Percentiles rank a stretch among this genome's conserved stretches.
Conservation (phyloP, 2,797 vertebrate genomes). For the Manis pentadactyla region DNA sequence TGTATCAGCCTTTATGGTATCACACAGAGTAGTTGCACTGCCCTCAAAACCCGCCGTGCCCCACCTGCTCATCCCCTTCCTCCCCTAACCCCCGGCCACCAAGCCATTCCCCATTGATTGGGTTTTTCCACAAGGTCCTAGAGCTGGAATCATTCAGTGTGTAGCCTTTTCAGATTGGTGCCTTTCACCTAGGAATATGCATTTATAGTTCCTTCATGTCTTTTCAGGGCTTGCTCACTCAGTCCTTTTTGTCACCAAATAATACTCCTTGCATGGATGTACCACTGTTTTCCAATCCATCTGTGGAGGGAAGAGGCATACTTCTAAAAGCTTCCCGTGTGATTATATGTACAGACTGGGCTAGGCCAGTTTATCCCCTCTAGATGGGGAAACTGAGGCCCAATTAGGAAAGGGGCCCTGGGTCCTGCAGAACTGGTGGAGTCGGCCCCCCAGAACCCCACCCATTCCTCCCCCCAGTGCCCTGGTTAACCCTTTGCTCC, state of each 20-base stretch:
- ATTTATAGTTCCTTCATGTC: background rate
- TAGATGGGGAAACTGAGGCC: background rate
- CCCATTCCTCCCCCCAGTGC: fast-evolving
- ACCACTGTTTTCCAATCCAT: background rate
- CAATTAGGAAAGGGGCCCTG: background rate
- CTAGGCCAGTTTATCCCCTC: background rate
- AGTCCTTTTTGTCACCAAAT: background rate
- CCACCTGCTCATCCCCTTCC: background rate
- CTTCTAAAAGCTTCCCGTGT: background rate
- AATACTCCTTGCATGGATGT: background rate
- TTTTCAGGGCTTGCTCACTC: background rate
- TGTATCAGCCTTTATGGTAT: too few relatives aligned
- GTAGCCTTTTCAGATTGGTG: background rate
- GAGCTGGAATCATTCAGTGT: background rate
- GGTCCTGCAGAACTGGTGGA: background rate
- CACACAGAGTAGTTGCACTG: background rate
- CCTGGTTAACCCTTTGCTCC: background rate
- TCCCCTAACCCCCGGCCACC: too few relatives aligned
- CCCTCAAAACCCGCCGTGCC: background rate
- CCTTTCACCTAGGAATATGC: background rate
- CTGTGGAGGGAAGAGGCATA: background rate
- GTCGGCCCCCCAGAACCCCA: fast-evolving
- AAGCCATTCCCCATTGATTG: background rate
- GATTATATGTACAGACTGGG: background rate
- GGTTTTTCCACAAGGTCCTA: background rate